Base-by-base conservation (phyloP, 2,113 vertebrate species). In the Carassius gibelio region DNA sequence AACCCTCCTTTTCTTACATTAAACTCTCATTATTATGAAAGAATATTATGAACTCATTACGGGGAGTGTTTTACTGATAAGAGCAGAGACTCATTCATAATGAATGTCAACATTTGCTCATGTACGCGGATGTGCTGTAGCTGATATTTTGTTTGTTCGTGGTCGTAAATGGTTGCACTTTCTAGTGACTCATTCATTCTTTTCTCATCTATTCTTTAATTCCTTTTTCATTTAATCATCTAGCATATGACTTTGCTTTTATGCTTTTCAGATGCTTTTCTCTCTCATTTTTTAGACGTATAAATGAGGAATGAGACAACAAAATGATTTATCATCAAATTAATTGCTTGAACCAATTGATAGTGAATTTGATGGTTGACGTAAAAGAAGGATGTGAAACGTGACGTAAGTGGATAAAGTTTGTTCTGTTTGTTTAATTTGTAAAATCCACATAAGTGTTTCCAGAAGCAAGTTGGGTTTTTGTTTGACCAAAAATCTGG, bases 1-100 rank as follows among this genome's bases (percentile, higher is more conserved):
- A 57, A 77, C 0, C 4, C 36, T 77, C 2, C 30, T 6, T 30
- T 57, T 38, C 21, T 38, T 62, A 62, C 36, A 62, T 42, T 42
- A 62, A 45, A 45, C 57, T 21, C 52, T 79, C 50, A 57, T 77
- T 62, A 62, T 79, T 79, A 14, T 79, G 9, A 42, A 79, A 38
- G 6, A 42, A 45, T 79, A 42, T 74, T 48, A 62, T 59, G n/a
- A 62, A 79, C 77, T 26, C 30, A 17, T 79, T 5, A 42, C 21
- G 8, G 13, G 21, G 36, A 64, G 59, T 64, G 15, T 64, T 80
- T 79, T 79, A 62, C 76, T 23, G 76, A 62, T 79, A 79, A 79
- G 57, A 21, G 21, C 34, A 3, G 11, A 42, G 76, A 61, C 36
- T 79, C 76, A 79, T 59, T 79, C 11, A 11, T 61, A 61, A 78